These are phyloP conservation scores for Tricholaema leucomelas DNA, from an alignment of 2,113 vertebrate species.

Conservation along the genomic window DNA sequence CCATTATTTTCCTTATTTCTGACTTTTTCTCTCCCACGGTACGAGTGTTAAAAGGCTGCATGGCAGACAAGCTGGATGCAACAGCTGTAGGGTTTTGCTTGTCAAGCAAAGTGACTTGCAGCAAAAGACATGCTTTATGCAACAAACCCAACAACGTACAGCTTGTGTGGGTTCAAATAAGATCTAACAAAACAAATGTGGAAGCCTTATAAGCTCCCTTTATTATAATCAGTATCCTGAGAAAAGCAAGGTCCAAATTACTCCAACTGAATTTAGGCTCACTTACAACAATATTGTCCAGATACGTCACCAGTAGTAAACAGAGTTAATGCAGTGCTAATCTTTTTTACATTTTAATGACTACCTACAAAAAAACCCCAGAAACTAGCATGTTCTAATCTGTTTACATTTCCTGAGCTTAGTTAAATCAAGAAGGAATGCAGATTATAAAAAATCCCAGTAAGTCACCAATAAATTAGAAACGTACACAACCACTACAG, in stretches of 20 bases:
- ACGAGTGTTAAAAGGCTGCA: conserved; percentile 32
- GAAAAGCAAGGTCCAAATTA: conserved; percentile 47
- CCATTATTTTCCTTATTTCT: conserved; percentile 4
- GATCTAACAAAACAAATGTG: conserved; percentile 29
- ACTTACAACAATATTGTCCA: conserved; percentile 32
- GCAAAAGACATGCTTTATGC: conserved; percentile 20
- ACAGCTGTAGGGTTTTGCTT: conserved; percentile 58
- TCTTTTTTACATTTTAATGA: conserved; percentile 65
- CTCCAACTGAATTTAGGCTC: conserved; percentile 34
- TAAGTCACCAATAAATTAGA: conserved; percentile 58
- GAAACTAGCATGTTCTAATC: conserved; percentile 55
- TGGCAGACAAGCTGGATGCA: conserved; percentile 49
- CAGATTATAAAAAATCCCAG: conserved; percentile 34
- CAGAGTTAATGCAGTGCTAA: conserved; percentile 55
- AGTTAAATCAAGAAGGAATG: conserved; percentile 64
- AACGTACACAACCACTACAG: conserved; percentile 3
- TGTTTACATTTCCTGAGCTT: conserved; percentile 71
- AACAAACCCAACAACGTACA: neutral
- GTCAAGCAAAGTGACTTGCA: conserved; percentile 52
- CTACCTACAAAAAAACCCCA: conserved; percentile 63
- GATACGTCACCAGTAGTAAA: conserved; percentile 42
- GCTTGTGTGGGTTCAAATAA: conserved; percentile 9
- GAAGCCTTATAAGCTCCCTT: conserved; percentile 23
- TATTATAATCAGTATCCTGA: conserved; percentile 47
- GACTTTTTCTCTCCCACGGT: neutral